Evolutionary conservation across 2,113 vertebrate species (phyloP), one percentile per base, ranked within the genome.

Genomic region (Cavia aperea): DNA sequence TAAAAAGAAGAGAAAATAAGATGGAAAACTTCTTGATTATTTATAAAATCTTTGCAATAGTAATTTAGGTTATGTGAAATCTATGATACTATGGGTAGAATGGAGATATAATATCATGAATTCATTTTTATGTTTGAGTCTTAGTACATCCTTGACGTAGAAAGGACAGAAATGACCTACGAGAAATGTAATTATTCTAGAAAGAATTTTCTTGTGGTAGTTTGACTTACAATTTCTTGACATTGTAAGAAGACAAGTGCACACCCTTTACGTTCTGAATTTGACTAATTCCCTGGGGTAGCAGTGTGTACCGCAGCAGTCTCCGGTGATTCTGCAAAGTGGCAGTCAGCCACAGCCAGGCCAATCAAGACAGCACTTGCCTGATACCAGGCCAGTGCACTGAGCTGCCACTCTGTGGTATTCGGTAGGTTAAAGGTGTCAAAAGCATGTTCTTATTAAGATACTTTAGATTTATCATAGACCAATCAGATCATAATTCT

Each of bases 351-450:
- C 5, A 1, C 26, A 10, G 21, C 0, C 65, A 36, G 13, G 24
- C 6, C 29, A 12, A 12, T 39, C 16, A n/a, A 5, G 1, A 78
- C 5, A 0, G 2, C 63, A 23, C 39, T 36, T 10, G 58, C 18
- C 15, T 1, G 6, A 23, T 36, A 1, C 1, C 16, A 4, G n/a
- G 21, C 36, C 2, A 39, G 15, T 33, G 1, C 15, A 31, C 19
- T 33, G 16, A 21, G 19, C 1, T 56, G 3, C 49, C 7, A 33
- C 46, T 5, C n/a, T 26, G 43, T 43, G 12, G 24, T 19, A 43
- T 33, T n/a, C 36, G 2, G 7, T 56, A 36, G 54, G 3, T 43
- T 7, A n/a, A n/a, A 68, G 6, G 2, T 56, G 23, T 56, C 39
- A 54, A 29, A 26, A 2, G 56, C 10, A 16, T 54, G 49, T 4